Conservation (phyloP, 2,888 invertebrate species). For the Ecliptopera silaceata region DNA sequence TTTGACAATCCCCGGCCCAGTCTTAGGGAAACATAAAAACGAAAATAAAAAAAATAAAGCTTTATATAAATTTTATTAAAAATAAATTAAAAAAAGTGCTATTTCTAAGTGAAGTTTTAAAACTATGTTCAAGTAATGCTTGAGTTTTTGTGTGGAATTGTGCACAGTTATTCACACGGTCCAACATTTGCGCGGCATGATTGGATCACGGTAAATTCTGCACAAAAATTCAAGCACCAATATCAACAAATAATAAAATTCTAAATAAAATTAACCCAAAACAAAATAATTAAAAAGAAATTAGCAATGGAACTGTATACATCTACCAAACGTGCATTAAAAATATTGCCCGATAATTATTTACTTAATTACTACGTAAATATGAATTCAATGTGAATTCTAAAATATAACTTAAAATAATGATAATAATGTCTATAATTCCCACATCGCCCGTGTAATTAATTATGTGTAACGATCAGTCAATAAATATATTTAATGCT, state of each 20-base stretch:
- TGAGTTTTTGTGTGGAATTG: slow-evolving; percentile 49
- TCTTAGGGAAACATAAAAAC: slow-evolving; percentile 55
- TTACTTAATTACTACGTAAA: slow-evolving; percentile 38
- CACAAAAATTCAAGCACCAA: slow-evolving; percentile 48
- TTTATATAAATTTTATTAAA: slow-evolving; percentile 67
- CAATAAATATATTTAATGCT: slow-evolving; percentile 68
- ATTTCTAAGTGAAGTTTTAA: slow-evolving; percentile 58
- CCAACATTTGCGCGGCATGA: background rate
- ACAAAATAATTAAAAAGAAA: slow-evolving; percentile 45
- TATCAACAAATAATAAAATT: slow-evolving; percentile 37
- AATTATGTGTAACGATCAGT: slow-evolving; percentile 66
- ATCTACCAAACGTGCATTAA: slow-evolving; percentile 64
- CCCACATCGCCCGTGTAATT: slow-evolving; percentile 46
- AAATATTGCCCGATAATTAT: slow-evolving; percentile 38
- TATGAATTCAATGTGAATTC: slow-evolving; percentile 60
- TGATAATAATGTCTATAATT: slow-evolving; percentile 46
- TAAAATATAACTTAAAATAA: slow-evolving; percentile 51
- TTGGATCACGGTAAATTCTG: slow-evolving; percentile 22
- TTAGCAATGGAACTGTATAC: slow-evolving; percentile 62
- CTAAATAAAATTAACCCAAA: slow-evolving; percentile 42
- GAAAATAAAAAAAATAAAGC: slow-evolving; percentile 55
- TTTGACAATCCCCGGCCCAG: slow-evolving; percentile 77
- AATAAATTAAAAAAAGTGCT: slow-evolving; percentile 46
- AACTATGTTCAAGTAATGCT: slow-evolving; percentile 49
- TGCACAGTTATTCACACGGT: slow-evolving; percentile 11